Conservation (phyloP, 2,113 vertebrate species). For the Petroica traversi region DNA sequence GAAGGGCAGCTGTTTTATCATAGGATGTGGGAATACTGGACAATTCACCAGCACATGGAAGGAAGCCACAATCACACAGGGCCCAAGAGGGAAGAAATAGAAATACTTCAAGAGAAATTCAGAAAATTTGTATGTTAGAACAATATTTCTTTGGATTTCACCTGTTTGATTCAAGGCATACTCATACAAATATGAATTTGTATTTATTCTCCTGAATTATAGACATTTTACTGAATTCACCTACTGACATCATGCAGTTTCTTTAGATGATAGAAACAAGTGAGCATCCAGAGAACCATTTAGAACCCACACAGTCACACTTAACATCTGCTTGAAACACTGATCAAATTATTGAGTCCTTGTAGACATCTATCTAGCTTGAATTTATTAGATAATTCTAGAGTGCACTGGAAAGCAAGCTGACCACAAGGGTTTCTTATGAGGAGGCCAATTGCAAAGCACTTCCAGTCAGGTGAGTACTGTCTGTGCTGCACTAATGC, state of each 20-base stretch:
- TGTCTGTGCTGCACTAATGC: neutral
- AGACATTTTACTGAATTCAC: neutral
- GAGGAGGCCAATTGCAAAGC: neutral
- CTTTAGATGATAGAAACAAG: neutral
- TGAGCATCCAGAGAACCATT: neutral
- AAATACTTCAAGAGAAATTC: neutral
- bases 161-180: neutral
- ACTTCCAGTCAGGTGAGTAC: neutral
- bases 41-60: neutral
- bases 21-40: neutral
- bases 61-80: fast-evolving
- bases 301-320: neutral
- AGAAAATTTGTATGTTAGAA: neutral
- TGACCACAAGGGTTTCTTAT: neutral
- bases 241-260: neutral
- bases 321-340: neutral
- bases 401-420: neutral
- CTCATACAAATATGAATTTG: neutral
- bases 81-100: fast-evolving
- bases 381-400: neutral
- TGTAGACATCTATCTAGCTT: neutral
- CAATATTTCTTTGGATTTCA: neutral
- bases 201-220: neutral
- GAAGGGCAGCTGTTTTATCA: neutral
- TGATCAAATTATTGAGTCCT: neutral